These are phyloP conservation scores for Caerostris extrusa DNA, from an alignment of 1,140 invertebrate species.

Conservation along the genomic window DNA sequence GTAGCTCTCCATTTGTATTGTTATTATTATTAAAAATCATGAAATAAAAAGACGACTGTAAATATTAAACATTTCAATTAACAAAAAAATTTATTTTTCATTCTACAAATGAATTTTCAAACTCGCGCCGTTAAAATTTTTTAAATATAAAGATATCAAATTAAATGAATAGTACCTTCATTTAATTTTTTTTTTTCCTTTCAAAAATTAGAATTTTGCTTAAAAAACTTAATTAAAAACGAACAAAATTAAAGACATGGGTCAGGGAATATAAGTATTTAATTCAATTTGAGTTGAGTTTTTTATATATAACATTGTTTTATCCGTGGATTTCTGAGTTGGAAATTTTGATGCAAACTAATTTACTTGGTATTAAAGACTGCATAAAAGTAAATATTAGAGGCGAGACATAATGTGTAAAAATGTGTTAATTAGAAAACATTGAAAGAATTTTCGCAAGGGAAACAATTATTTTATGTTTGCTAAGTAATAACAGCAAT, in stretches of 20 bases:
- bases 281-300: conserved; percentile 15
- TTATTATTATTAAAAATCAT: neutral
- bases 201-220: neutral
- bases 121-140: neutral
- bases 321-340: neutral
- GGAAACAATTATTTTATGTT: conserved; percentile 24
- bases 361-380: neutral
- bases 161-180: neutral
- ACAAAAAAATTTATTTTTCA: neutral
- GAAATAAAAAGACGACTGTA: neutral
- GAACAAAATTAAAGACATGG: neutral
- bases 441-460: neutral
- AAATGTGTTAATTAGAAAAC: conserved; percentile 13
- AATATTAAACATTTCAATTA: neutral
- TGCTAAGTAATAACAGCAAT: neutral
- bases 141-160: neutral
- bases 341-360: conserved; percentile 1
- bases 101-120: conserved; percentile 12
- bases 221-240: conserved; percentile 33
- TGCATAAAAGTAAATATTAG: neutral
- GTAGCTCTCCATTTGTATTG: neutral
- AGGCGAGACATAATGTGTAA: neutral
- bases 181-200: neutral
- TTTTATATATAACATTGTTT: neutral
- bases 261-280: conserved; percentile 27